A percentile compares a stretch with the other conserved stretches of the same genome.
Evolutionary conservation across 2,797 vertebrate genomes (phyloP).

Genomic region (Huso huso): DNA sequence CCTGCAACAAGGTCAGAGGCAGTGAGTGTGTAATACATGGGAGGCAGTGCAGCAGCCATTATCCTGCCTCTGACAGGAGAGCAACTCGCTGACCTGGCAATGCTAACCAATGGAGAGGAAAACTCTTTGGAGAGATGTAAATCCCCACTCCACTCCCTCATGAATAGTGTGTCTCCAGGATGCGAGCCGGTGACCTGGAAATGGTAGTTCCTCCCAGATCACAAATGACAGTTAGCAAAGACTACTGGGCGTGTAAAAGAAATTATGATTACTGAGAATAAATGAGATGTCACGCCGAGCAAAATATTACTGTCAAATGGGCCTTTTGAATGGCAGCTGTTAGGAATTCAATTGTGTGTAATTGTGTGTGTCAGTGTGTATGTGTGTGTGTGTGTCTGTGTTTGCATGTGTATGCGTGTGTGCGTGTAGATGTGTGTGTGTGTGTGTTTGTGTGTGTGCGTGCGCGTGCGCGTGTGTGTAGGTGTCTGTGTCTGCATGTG

Average conservation of each 20-base stretch:
- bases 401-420: slow-evolving; percentile 12
- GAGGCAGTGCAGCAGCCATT: slow-evolving; percentile 72
- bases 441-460: neutral
- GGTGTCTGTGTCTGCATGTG: slow-evolving; percentile 3
- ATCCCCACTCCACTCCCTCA: slow-evolving; percentile 69
- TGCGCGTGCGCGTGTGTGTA: slow-evolving; percentile 10
- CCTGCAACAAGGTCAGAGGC: slow-evolving; percentile 80
- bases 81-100: slow-evolving; percentile 80
- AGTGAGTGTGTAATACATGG: slow-evolving; percentile 80
- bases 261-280: slow-evolving; percentile 81
- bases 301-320: slow-evolving; percentile 81
- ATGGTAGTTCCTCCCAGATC: slow-evolving; percentile 70
- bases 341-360: slow-evolving; percentile 59
- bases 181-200: slow-evolving; percentile 77
- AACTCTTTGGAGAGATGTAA: slow-evolving; percentile 81
- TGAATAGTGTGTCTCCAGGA: slow-evolving; percentile 73
- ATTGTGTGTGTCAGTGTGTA: slow-evolving; percentile 38
- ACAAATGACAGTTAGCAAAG: slow-evolving; percentile 74
- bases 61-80: slow-evolving; percentile 70
- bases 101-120: slow-evolving; percentile 93
- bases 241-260: slow-evolving; percentile 76
- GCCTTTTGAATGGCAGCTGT: slow-evolving; percentile 71
- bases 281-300: slow-evolving; percentile 76
- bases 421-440: slow-evolving; percentile 7
- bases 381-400: slow-evolving; percentile 17